Percentiles rank a stretch among this genome's conserved stretches.
Conservation (phyloP, 2,113 vertebrate genomes). For the Cebus imitator region DNA sequence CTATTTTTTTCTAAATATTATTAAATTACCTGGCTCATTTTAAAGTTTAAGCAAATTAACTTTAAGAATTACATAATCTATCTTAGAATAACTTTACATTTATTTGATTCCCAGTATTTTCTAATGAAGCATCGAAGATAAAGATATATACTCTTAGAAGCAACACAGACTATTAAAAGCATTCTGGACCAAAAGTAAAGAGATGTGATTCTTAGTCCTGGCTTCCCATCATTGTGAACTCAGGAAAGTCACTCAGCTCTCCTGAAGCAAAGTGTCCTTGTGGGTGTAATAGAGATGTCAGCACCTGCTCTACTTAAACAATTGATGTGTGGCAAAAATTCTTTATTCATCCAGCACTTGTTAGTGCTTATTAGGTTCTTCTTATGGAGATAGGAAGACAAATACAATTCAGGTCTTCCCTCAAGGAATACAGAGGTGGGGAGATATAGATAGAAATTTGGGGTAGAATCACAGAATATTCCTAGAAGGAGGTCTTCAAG, state of each 20-base stretch:
- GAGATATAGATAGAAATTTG: background rate
- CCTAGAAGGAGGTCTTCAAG: background rate
- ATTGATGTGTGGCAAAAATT: background rate
- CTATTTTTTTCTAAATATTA: background rate
- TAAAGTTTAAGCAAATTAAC: background rate
- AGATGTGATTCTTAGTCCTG: background rate
- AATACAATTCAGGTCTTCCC: background rate
- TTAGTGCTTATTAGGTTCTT: background rate
- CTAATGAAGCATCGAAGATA: background rate
- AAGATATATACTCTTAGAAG: background rate
- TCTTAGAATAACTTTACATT: constrained; percentile 35
- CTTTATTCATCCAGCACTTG: background rate
- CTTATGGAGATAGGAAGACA: background rate
- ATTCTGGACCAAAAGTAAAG: background rate
- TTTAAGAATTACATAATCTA: constrained; percentile 9
- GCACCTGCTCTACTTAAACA: background rate
- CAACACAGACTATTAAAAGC: background rate
- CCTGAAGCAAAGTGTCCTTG: background rate
- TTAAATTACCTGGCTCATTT: constrained; percentile 24
- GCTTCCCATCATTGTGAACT: background rate
- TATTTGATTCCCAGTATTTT: constrained; percentile 23
- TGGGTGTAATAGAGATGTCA: background rate
- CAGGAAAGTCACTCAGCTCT: background rate
- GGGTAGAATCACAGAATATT: background rate
- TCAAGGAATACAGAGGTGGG: background rate